Evolutionary conservation across 2,888 invertebrate species (phyloP).

Genomic region (Mythimna impura): DNA sequence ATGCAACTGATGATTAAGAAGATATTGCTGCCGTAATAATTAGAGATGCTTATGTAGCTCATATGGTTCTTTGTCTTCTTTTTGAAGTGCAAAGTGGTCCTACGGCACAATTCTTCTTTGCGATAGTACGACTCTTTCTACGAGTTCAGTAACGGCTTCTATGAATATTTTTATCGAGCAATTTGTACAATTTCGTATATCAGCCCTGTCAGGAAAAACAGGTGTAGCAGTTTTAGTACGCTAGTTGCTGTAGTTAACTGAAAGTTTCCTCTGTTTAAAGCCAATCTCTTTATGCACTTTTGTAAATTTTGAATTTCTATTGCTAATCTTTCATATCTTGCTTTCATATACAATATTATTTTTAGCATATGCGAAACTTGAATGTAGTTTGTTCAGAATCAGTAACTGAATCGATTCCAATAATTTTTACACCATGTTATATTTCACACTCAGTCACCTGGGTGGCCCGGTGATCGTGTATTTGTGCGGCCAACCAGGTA

Average conservation of each 20-base stretch:
- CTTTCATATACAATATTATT: not conserved
- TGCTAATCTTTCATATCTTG: not conserved
- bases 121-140: slow-evolving; percentile 27
- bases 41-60: not conserved
- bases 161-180: slow-evolving; percentile 61
- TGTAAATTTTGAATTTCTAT: not conserved
- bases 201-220: slow-evolving; percentile 47
- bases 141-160: slow-evolving; percentile 45
- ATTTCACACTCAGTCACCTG: too few species aligned
- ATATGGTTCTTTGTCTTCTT: not conserved
- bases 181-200: slow-evolving; percentile 49
- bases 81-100: not conserved
- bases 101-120: slow-evolving; percentile 4
- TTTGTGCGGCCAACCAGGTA: too few species aligned
- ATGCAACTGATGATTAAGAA: not conserved
- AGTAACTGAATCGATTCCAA: too few species aligned
- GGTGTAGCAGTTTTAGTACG: slow-evolving; percentile 41
- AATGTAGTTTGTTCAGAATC: too few species aligned
- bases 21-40: not conserved
- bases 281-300: slow-evolving; percentile 5
- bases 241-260: not conserved
- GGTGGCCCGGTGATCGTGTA: too few species aligned
- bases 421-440: too few species aligned
- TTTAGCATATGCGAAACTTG: too few species aligned
- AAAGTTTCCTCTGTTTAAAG: not conserved